Conservation (phyloP, 2,113 vertebrate species). For the Perca schrenkii region DNA sequence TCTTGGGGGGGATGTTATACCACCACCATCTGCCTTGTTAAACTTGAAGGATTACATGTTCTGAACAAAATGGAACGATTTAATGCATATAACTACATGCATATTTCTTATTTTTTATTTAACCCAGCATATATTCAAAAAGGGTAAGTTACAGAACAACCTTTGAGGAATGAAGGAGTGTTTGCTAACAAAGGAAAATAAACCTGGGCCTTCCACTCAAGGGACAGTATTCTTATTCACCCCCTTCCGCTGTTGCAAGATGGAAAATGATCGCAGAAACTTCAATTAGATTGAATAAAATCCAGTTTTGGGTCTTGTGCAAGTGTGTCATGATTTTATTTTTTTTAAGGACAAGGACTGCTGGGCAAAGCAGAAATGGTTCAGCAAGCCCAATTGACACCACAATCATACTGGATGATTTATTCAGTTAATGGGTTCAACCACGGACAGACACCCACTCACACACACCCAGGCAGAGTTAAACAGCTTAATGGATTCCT, state of each 20-base stretch:
- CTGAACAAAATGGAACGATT: neutral
- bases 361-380: constrained; percentile 52
- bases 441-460: neutral
- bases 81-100: neutral
- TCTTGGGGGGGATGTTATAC: neutral
- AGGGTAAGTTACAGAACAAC: neutral
- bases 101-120: neutral
- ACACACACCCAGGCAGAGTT: constrained; percentile 17
- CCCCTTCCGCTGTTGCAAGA: neutral
- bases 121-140: neutral
- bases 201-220: neutral
- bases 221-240: neutral
- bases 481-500: constrained; percentile 55
- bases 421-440: constrained; percentile 69
- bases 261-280: constrained; percentile 12
- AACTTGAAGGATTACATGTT: neutral
- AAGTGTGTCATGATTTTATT: constrained; percentile 29
- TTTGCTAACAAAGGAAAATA: constrained; percentile 1
- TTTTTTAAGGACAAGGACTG: constrained; percentile 19
- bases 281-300: constrained; percentile 35
- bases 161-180: neutral
- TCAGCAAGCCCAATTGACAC: constrained; percentile 56
- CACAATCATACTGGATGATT: constrained; percentile 60
- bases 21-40: constrained; percentile 9
- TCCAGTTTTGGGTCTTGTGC: constrained; percentile 33